Percentiles rank a stretch among this genome's conserved stretches.
phyloP scores from a whole-genome alignment of 2,888 invertebrate species.

The Drosophila testacea region DNA sequence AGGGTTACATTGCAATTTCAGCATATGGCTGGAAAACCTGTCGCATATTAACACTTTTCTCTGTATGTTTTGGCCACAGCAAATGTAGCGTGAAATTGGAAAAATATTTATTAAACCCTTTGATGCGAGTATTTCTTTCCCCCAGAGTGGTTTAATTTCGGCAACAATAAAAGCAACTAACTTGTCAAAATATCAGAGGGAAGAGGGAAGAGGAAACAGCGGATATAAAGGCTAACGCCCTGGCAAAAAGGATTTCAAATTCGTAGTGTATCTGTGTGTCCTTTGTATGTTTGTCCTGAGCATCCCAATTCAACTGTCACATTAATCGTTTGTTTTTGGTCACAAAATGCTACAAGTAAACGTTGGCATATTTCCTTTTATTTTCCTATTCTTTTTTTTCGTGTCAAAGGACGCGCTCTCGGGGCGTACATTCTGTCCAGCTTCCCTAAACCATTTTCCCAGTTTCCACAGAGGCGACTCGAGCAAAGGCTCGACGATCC shows the following conservation, averaged over 20 bases:
- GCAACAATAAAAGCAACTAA: slow-evolving; percentile 69
- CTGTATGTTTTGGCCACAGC: slow-evolving; percentile 8
- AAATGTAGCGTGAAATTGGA: slow-evolving; percentile 83
- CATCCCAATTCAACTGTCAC: slow-evolving; percentile 82
- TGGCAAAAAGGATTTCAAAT: slow-evolving; percentile 32
- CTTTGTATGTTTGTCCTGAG: slow-evolving; percentile 26
- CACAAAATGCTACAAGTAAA: slow-evolving; percentile 75
- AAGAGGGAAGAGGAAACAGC: background rate
- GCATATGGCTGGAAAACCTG: slow-evolving; percentile 70
- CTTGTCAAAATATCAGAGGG: slow-evolving; percentile 58
- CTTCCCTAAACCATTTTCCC: slow-evolving; percentile 28
- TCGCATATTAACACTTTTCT: slow-evolving; percentile 70
- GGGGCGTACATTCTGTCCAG: slow-evolving; percentile 53
- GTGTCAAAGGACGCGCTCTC: slow-evolving; percentile 61
- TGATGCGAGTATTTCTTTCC: slow-evolving; percentile 24
- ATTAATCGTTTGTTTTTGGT: slow-evolving; percentile 82
- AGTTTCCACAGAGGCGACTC: slow-evolving; percentile 15
- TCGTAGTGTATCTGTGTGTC: slow-evolving; percentile 5
- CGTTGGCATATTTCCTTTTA: slow-evolving; percentile 57
- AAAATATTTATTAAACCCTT: slow-evolving; percentile 65
- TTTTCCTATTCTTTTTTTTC: slow-evolving; percentile 20
- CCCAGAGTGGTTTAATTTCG: slow-evolving; percentile 63
- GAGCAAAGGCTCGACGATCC: slow-evolving; percentile 33
- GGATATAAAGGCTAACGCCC: slow-evolving; percentile 14
- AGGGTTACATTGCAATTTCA: slow-evolving; percentile 23